phyloP scores from a whole-genome alignment of 2,113 vertebrate species.

The Rhea americana region DNA sequence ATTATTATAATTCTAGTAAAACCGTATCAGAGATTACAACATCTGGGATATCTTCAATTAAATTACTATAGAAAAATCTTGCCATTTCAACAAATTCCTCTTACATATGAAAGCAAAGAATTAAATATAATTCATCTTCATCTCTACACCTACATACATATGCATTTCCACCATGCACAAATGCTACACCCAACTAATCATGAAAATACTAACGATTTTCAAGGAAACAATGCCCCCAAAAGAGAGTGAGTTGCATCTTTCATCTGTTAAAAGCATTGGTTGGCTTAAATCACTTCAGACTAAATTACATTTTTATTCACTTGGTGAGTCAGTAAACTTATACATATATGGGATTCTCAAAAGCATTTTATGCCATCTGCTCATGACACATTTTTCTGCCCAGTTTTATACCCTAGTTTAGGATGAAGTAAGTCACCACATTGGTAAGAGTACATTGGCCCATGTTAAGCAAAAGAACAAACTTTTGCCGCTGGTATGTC shows the following conservation, averaged over 20 bases:
- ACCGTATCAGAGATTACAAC: not conserved
- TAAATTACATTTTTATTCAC: constrained; percentile 33
- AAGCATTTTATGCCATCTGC: constrained; percentile 56
- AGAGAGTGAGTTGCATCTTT: not conserved
- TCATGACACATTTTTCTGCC: not conserved
- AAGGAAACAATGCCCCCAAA: not conserved
- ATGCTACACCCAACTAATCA: not conserved
- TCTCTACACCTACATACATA: not conserved
- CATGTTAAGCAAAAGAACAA: not conserved
- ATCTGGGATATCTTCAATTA: not conserved
- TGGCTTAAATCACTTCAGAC: not conserved
- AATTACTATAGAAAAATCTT: not conserved
- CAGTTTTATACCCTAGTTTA: not conserved
- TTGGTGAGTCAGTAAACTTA: constrained; percentile 37
- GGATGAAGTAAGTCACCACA: not conserved
- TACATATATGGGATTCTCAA: constrained; percentile 14
- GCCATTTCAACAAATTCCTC: not conserved
- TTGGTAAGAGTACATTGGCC: not conserved
- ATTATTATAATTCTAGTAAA: not conserved
- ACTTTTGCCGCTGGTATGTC: not conserved
- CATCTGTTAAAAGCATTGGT: not conserved
- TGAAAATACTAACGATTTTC: not conserved
- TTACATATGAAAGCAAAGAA: not conserved
- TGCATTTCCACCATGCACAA: not conserved
- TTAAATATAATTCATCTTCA: not conserved